phyloP scores from a whole-genome alignment of 2,888 invertebrate species.

The Eupithecia subfuscata region DNA sequence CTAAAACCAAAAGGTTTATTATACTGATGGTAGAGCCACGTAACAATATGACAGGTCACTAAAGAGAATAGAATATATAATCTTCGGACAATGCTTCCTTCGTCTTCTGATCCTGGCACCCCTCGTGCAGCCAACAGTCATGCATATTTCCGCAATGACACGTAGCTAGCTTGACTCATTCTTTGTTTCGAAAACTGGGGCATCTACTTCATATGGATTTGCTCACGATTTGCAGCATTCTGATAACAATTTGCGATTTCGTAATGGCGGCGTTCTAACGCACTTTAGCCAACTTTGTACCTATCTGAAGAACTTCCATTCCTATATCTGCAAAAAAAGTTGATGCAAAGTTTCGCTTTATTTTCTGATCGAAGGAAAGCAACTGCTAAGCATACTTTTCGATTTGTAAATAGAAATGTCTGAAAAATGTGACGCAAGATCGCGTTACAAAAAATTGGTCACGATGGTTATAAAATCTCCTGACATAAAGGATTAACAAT shows the following conservation, averaged over 20 bases:
- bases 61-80: background rate
- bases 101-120: conserved; percentile 15
- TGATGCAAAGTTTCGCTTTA: background rate
- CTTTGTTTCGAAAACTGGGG: conserved; percentile 74
- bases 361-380: background rate
- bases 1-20: background rate
- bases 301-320: background rate
- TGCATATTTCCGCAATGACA: conserved; percentile 66
- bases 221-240: conserved; percentile 46
- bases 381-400: background rate
- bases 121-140: conserved; percentile 36
- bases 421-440: conserved; percentile 33
- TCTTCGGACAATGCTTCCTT: conserved; percentile 10
- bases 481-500: conserved; percentile 56
- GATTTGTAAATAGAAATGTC: background rate
- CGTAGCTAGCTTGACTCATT: conserved; percentile 66
- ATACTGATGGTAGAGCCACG: background rate
- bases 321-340: background rate
- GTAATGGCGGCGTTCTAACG: conserved; percentile 20
- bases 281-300: background rate
- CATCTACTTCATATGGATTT: conserved; percentile 69
- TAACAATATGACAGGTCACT: background rate
- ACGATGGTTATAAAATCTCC: conserved; percentile 33
- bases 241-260: conserved; percentile 37
- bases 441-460: conserved; percentile 34